Base-by-base conservation (phyloP, 2,888 invertebrate species). In the Drosophila prolongata region DNA sequence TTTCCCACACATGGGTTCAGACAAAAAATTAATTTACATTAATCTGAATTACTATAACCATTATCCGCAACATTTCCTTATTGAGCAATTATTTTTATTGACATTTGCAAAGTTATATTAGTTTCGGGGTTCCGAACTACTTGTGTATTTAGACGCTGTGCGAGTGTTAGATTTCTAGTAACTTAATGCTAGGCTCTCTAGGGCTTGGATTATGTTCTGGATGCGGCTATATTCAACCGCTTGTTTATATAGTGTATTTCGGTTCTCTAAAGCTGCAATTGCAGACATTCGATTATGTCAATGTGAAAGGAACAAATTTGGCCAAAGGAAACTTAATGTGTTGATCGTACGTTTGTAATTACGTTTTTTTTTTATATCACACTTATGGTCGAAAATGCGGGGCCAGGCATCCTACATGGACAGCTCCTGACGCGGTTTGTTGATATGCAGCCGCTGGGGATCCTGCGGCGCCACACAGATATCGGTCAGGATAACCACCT, bases 401-500 rank as follows among this genome's bases (percentile, higher is more conserved):
- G 14, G 43, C 59, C 60, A 27, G 35, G 14, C 60, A 35, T 16
- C 27, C 88, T 92, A 93, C 65, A 92, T 90, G 24, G 92, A 92
- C 44, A 93, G 78, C 76, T 93, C 93, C 74, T 93, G 92, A 27
- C 92, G 91, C 13, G 93, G 92, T 35, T 92, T 92, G 72, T 92
- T 91, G 27, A 91, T 90, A 61, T 92, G 90, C 66, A 90, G 65
- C n/a, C 89, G 85, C 42, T 81, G 87, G 0, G 89, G 79, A 57
- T 91, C 90, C 49, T 90, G 86, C 3, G 87, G 77, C 9, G 90
- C 87, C 14, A 89, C 74, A 13, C 89, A 87, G 49, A 94, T 93
- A 90, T 95, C 95, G 82, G 94, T 94, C 42, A 95, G 90, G 58
- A 91, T 91, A 10, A 91, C 90, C 61, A 91, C 91, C 90, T 96